Percentiles rank a stretch among this genome's conserved stretches.
Evolutionary conservation across 2,888 invertebrate genomes (phyloP).

Genomic region (Melanophora roralis): DNA sequence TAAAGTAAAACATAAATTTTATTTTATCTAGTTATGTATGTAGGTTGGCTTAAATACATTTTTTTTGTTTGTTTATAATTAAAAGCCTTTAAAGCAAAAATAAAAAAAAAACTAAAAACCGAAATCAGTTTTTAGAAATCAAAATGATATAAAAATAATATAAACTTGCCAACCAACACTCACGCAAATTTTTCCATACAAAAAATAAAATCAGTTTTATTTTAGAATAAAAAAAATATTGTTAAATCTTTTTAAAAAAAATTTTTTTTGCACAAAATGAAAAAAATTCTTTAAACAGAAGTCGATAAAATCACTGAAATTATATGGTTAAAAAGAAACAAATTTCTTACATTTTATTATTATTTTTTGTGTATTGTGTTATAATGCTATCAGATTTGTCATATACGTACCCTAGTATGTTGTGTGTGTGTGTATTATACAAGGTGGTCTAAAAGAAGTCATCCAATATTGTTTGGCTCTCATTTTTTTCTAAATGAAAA

Average conservation of each 20-base stretch:
- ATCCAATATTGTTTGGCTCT: too few species aligned
- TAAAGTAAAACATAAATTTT: constrained; percentile 46
- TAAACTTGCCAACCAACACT: constrained; percentile 30
- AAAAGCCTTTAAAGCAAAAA: constrained; percentile 32
- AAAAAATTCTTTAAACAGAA: constrained; percentile 58
- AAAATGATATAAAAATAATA: neutral
- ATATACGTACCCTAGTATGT: too few species aligned
- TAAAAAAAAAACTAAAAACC: constrained; percentile 11
- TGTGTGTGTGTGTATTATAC: too few species aligned
- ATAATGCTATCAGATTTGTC: neutral
- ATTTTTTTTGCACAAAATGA: constrained; percentile 45
- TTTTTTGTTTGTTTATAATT: constrained; percentile 2
- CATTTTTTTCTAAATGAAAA: too few species aligned
- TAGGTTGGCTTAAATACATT: constrained; percentile 40
- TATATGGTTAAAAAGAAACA: constrained; percentile 36
- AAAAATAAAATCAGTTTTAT: neutral
- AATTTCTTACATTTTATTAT: constrained; percentile 27
- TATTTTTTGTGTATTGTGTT: constrained; percentile 17
- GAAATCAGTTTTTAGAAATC: constrained; percentile 13
- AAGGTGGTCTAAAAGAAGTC: too few species aligned
- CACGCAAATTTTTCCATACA: constrained; percentile 39
- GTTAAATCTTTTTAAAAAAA: neutral
- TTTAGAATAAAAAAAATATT: neutral
- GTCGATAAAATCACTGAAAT: constrained; percentile 56
- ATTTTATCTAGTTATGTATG: constrained; percentile 42